A percentile compares a stretch with the other conserved stretches of the same genome.
Conservation (phyloP, 2,113 vertebrate genomes). For the Protobothrops flavoviridis region DNA sequence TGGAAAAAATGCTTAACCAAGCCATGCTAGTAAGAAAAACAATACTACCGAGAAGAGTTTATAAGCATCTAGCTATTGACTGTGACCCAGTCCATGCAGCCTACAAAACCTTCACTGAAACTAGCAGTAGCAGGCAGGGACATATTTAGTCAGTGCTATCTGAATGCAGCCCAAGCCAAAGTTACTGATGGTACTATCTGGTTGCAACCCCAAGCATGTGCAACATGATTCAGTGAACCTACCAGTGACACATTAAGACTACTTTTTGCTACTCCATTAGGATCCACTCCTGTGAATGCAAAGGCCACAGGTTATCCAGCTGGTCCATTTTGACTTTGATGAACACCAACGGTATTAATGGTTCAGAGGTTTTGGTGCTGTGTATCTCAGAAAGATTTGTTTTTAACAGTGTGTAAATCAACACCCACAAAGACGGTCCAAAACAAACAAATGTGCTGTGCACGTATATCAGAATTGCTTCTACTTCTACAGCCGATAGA, state of each 20-base stretch:
- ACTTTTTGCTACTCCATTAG: neutral
- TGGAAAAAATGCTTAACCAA: conserved; percentile 63
- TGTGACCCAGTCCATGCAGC: neutral
- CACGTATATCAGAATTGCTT: neutral
- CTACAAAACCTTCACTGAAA: neutral
- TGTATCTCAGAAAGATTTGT: neutral
- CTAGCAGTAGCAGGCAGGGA: neutral
- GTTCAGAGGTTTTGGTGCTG: neutral
- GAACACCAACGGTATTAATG: neutral
- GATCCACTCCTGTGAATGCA: neutral
- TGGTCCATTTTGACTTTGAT: neutral
- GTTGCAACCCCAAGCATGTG: neutral
- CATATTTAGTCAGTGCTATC: neutral
- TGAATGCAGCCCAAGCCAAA: neutral
- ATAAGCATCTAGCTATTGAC: conserved; percentile 6
- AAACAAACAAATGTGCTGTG: neutral
- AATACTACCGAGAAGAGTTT: conserved; percentile 38
- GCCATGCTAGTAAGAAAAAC: conserved; percentile 54
- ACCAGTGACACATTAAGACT: neutral
- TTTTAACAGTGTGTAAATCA: neutral
- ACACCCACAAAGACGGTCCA: too few species aligned
- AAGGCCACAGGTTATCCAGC: neutral
- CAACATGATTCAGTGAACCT: neutral
- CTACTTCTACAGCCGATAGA: neutral
- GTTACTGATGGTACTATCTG: neutral